phyloP scores from a whole-genome alignment of 2,113 vertebrate species.

The Nanorana parkeri region DNA sequence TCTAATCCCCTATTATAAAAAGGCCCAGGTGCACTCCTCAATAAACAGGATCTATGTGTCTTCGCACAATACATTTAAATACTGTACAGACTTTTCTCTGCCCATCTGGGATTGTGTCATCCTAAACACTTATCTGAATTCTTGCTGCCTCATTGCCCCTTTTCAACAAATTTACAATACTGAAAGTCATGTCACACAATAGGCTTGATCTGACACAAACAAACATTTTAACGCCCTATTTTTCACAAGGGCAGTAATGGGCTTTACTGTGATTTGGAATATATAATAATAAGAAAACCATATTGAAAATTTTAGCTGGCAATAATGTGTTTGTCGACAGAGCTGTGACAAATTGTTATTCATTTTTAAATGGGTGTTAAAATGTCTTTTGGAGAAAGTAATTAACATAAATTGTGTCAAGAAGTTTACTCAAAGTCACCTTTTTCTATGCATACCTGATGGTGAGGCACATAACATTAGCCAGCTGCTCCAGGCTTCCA shows the following conservation, averaged over 20 bases:
- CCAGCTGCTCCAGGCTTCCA: slow-evolving; percentile 32
- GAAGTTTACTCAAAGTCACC: slow-evolving; percentile 51
- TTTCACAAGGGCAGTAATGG: slow-evolving; percentile 51
- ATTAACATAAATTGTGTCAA: slow-evolving; percentile 55
- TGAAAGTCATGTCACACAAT: slow-evolving; percentile 33
- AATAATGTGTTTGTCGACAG: slow-evolving; percentile 58
- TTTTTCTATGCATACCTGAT: slow-evolving; percentile 46
- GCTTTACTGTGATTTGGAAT: slow-evolving; percentile 50
- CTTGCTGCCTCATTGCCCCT: slow-evolving; percentile 37
- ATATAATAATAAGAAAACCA: slow-evolving; percentile 25
- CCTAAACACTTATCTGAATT: slow-evolving; percentile 25
- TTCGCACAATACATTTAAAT: slow-evolving; percentile 16
- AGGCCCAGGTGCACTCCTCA: slow-evolving; percentile 40
- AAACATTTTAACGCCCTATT: slow-evolving; percentile 21
- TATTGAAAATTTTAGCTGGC: slow-evolving; percentile 56
- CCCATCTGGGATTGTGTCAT: slow-evolving; percentile 48
- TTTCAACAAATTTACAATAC: slow-evolving; percentile 29
- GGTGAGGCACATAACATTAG: neutral
- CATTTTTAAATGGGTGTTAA: slow-evolving; percentile 60
- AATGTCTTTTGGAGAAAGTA: slow-evolving; percentile 58
- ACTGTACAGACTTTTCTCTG: slow-evolving; percentile 42
- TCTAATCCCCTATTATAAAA: slow-evolving; percentile 20
- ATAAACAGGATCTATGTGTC: slow-evolving; percentile 8
- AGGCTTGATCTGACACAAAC: slow-evolving; percentile 20
- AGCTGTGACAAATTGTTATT: slow-evolving; percentile 58